Conservation (phyloP, 2,797 vertebrate species). For the Phataginus tricuspis region DNA sequence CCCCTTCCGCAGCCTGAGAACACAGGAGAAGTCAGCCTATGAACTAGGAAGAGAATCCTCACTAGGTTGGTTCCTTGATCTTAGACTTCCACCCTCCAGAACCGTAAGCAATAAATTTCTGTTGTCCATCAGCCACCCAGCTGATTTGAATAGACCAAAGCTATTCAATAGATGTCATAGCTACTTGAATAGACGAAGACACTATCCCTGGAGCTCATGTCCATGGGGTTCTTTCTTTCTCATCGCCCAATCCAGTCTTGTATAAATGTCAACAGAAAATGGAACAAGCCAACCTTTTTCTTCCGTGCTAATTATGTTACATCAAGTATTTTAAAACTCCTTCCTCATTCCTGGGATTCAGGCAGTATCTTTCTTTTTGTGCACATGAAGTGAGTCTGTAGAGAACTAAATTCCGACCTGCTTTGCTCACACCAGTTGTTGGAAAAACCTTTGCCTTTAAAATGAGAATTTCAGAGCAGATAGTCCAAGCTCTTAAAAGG, state of each 20-base stretch:
- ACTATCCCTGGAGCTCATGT: background rate
- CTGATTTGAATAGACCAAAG: too few species aligned
- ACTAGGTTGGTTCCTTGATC: background rate
- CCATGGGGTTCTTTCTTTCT: background rate
- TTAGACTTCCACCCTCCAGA: background rate
- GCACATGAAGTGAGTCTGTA: background rate
- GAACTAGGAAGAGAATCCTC: background rate
- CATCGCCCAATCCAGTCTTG: slow-evolving; percentile 16
- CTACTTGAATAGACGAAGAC: background rate
- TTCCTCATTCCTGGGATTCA: background rate
- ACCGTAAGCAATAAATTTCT: background rate
- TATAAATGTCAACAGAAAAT: background rate
- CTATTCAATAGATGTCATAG: too few species aligned
- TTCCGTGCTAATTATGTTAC: background rate
- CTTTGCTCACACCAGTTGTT: background rate
- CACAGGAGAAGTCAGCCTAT: background rate
- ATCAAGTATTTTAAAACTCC: background rate
- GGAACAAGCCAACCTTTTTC: slow-evolving; percentile 32
- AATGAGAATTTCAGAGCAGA: background rate
- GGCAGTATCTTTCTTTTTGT: background rate
- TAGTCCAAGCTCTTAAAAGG: background rate
- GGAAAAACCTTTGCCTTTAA: background rate
- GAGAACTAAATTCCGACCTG: background rate
- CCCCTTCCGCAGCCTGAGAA: background rate
- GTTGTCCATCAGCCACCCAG: background rate